These are phyloP conservation scores for Neoniphon sammara DNA, from an alignment of 2,797 vertebrate species.

Conservation along the genomic window DNA sequence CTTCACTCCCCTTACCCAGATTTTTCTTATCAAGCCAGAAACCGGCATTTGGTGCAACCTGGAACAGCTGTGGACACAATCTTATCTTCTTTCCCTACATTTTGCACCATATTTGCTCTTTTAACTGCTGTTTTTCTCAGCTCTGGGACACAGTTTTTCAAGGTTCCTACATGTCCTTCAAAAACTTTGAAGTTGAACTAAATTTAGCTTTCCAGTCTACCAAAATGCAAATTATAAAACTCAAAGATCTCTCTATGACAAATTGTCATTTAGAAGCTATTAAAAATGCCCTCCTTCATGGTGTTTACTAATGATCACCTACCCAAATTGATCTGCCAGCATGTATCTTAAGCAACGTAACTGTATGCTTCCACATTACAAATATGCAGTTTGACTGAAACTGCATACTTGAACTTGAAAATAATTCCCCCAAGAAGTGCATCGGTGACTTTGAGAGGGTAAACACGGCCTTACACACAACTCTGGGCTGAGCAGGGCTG, in stretches of 20 bases:
- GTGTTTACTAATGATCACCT: too few species aligned
- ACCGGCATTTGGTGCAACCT: not conserved
- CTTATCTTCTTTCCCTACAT: conserved; percentile 52
- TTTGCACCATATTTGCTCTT: not conserved
- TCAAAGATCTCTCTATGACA: too few species aligned
- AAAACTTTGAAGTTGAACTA: not conserved
- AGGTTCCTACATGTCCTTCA: not conserved
- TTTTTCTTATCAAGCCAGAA: too few species aligned
- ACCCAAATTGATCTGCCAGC: too few species aligned
- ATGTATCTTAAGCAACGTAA: too few species aligned
- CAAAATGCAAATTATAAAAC: too few species aligned
- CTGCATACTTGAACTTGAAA: not conserved
- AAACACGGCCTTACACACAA: conserved; percentile 86
- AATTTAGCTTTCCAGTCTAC: not conserved
- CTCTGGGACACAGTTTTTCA: not conserved
- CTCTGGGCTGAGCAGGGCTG: conserved; percentile 87
- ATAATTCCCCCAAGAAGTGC: not conserved
- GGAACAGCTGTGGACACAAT: conserved; percentile 16
- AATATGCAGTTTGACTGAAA: not conserved
- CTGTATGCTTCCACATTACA: not conserved
- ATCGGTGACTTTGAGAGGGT: not conserved
- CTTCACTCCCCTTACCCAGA: too few species aligned
- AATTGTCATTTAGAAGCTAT: too few species aligned
- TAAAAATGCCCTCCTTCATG: too few species aligned
- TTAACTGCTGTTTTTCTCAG: not conserved